phyloP scores from a whole-genome alignment of 2,888 invertebrate genomes.

The Adineta ricciae region DNA sequence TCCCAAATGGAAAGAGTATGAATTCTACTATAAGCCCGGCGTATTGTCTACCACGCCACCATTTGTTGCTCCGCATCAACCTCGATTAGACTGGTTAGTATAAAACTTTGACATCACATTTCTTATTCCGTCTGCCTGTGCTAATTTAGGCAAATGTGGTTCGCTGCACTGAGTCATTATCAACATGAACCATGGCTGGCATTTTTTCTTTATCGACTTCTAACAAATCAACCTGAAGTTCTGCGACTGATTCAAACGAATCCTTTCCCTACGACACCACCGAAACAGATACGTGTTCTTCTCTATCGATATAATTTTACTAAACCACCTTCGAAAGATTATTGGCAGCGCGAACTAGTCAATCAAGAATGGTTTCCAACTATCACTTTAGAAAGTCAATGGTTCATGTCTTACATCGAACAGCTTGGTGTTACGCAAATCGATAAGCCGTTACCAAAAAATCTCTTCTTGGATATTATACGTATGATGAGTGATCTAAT shows the following conservation, averaged over 20 bases:
- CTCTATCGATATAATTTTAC: conserved; percentile 20
- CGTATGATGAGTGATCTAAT: neutral
- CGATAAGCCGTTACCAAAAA: neutral
- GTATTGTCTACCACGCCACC: conserved; percentile 59
- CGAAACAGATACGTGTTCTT: neutral
- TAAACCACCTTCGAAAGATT: neutral
- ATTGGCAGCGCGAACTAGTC: neutral
- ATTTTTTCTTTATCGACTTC: conserved; percentile 60
- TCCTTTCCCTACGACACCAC: neutral
- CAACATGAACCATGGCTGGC: conserved; percentile 66
- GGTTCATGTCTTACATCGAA: conserved; percentile 16
- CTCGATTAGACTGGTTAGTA: conserved; percentile 60
- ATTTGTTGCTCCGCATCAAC: conserved; percentile 65
- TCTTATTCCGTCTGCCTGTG: too few relatives aligned
- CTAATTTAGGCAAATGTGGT: conserved; percentile 63
- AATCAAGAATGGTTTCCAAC: conserved; percentile 2
- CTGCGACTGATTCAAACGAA: conserved; percentile 4
- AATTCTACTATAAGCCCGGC: conserved; percentile 68
- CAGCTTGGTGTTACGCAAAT: neutral
- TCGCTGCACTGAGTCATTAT: conserved; percentile 62
- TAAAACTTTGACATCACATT: too few relatives aligned
- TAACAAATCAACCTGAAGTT: conserved; percentile 54
- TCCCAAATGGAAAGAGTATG: conserved; percentile 60
- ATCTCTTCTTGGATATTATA: neutral
- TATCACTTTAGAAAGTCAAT: neutral